Evolutionary conservation across 1,140 invertebrate genomes (phyloP).

Genomic region (Cataglyphis hispanica): DNA sequence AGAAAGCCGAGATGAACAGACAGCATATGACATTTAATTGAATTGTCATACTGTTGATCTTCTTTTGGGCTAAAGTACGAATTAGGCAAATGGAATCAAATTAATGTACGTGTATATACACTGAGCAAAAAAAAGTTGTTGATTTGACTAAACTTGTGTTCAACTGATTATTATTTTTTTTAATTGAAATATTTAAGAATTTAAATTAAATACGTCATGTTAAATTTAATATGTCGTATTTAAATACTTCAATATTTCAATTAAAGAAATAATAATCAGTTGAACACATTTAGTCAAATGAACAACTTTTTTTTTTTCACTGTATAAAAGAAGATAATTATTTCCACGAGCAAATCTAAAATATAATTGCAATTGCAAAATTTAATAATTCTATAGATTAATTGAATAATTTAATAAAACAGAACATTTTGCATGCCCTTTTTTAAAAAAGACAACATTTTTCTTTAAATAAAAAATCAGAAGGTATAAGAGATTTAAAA

Average conservation of each 20-base stretch:
- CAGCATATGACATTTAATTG: not conserved
- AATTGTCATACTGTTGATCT: not conserved
- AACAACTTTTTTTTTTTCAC: too few relatives aligned
- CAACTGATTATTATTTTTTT: too few relatives aligned
- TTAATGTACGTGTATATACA: too few relatives aligned
- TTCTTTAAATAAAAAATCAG: not conserved
- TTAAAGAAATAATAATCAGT: too few relatives aligned
- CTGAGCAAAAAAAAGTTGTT: too few relatives aligned
- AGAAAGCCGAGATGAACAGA: not conserved
- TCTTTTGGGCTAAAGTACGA: constrained; percentile 5
- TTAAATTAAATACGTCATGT: too few relatives aligned
- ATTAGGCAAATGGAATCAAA: not conserved
- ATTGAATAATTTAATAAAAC: not conserved
- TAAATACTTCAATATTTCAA: too few relatives aligned
- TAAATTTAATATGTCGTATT: too few relatives aligned
- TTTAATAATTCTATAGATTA: not conserved
- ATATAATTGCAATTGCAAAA: not conserved
- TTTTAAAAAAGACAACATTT: not conserved
- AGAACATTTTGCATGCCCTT: not conserved
- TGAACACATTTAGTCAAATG: too few relatives aligned
- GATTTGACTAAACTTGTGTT: too few relatives aligned
- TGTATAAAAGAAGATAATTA: constrained; percentile 3
- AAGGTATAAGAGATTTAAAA: not conserved
- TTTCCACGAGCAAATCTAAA: not conserved
- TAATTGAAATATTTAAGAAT: too few relatives aligned